These are phyloP conservation scores for Dolichotis patagonum DNA, from an alignment of 2,113 vertebrate species.

Conservation along the genomic window DNA sequence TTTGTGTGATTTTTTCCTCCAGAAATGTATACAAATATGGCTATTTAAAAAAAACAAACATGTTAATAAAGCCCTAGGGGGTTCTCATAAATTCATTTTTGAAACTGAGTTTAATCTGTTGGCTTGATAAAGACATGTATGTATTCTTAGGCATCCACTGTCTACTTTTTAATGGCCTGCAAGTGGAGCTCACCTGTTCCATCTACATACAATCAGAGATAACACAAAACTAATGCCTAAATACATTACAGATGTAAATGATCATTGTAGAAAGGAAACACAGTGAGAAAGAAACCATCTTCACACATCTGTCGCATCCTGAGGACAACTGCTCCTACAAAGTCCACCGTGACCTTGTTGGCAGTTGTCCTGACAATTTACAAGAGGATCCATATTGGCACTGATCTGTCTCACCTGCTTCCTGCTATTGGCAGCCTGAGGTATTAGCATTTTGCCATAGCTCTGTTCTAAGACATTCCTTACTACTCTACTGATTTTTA, in stretches of 20 bases:
- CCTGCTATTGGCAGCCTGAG: not conserved
- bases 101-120: slow-evolving; percentile 20
- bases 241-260: not conserved
- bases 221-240: not conserved
- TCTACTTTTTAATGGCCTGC: not conserved
- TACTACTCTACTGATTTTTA: not conserved
- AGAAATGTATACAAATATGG: slow-evolving; percentile 10
- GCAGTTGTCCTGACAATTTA: not conserved
- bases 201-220: not conserved
- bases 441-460: not conserved
- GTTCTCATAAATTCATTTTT: not conserved
- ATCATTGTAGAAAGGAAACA: not conserved
- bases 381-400: not conserved
- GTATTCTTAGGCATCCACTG: not conserved
- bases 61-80: not conserved
- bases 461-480: not conserved
- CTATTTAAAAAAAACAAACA: slow-evolving; percentile 6
- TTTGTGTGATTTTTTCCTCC: not conserved
- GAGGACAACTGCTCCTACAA: not conserved
- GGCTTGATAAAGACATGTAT: slow-evolving; percentile 6
- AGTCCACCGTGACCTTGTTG: not conserved
- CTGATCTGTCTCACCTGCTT: not conserved
- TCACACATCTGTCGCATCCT: slow-evolving; percentile 22
- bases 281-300: not conserved
- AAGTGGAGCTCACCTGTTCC: slow-evolving; percentile 5